Evolutionary conservation across 2,113 vertebrate genomes (phyloP).

Genomic region (Tapirus terrestris): DNA sequence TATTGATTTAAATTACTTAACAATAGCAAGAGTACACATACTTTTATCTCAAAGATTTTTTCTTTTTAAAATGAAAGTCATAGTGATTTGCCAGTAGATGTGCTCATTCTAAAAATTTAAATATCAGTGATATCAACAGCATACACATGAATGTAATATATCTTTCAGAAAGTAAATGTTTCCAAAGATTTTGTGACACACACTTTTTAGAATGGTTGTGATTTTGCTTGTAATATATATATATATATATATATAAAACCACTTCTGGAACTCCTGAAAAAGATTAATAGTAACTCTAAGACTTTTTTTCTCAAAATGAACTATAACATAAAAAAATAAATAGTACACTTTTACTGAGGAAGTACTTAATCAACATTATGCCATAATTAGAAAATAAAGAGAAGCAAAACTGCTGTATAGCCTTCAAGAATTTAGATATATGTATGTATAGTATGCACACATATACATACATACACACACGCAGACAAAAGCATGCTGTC

Average conservation of each 20-base stretch:
- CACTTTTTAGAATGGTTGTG: not conserved
- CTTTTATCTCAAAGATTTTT: not conserved
- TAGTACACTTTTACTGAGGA: not conserved
- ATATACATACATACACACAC: not conserved
- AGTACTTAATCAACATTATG: not conserved
- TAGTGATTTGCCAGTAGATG: not conserved
- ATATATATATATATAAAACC: too few relatives aligned
- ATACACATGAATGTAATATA: not conserved
- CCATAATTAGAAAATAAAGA: not conserved
- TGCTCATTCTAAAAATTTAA: not conserved
- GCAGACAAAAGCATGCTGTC: not conserved
- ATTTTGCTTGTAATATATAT: not conserved
- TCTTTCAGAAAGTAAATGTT: slow-evolving; percentile 21
- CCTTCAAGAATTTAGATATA: not conserved
- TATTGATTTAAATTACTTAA: slow-evolving; percentile 54
- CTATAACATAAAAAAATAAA: not conserved
- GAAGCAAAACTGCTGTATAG: not conserved
- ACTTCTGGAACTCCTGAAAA: not conserved
- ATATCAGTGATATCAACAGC: not conserved
- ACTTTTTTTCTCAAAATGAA: slow-evolving; percentile 24
- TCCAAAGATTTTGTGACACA: not conserved
- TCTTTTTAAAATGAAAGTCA: not conserved
- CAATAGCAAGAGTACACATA: not conserved
- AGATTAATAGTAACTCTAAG: not conserved
- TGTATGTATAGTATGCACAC: not conserved